Percentiles rank a stretch among this genome's conserved stretches.
Evolutionary conservation across 1,140 invertebrate genomes (phyloP).

Genomic region (Drosophila bocki): DNA sequence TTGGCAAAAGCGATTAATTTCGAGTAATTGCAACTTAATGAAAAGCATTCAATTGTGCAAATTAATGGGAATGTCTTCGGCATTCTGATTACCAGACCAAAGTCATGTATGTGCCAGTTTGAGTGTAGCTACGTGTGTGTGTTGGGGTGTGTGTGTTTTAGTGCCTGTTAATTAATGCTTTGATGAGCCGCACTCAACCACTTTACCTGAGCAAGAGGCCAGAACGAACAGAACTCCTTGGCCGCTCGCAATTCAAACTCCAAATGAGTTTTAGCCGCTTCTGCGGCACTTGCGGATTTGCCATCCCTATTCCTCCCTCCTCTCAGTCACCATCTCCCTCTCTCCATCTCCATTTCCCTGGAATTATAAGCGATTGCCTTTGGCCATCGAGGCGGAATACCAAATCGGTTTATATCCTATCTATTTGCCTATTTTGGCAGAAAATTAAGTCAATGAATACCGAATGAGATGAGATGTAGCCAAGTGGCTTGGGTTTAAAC

Average conservation of each 20-base stretch:
- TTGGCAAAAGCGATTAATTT: slow-evolving; percentile 69
- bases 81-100: slow-evolving; percentile 36
- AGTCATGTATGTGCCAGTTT: not conserved
- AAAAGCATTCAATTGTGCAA: slow-evolving; percentile 79
- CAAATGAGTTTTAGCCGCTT: slow-evolving; percentile 15
- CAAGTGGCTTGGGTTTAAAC: slow-evolving; percentile 11
- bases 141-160: slow-evolving; percentile 9
- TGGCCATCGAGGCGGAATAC: slow-evolving; percentile 22
- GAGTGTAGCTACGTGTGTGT: not conserved
- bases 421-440: slow-evolving; percentile 33
- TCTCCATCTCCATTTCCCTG: not conserved
- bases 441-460: slow-evolving; percentile 30
- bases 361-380: slow-evolving; percentile 36
- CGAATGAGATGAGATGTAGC: slow-evolving; percentile 13
- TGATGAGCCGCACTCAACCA: slow-evolving; percentile 39
- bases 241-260: slow-evolving; percentile 9
- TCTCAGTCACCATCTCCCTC: too few species aligned
- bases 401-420: slow-evolving; percentile 33
- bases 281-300: slow-evolving; percentile 25
- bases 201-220: slow-evolving; percentile 26
- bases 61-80: slow-evolving; percentile 70
- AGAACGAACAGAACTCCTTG: not conserved
- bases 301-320: not conserved
- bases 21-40: slow-evolving; percentile 75
- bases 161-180: slow-evolving; percentile 58